Base-by-base conservation (phyloP, 2,888 invertebrate genomes). In the Heliconius ismenius region DNA sequence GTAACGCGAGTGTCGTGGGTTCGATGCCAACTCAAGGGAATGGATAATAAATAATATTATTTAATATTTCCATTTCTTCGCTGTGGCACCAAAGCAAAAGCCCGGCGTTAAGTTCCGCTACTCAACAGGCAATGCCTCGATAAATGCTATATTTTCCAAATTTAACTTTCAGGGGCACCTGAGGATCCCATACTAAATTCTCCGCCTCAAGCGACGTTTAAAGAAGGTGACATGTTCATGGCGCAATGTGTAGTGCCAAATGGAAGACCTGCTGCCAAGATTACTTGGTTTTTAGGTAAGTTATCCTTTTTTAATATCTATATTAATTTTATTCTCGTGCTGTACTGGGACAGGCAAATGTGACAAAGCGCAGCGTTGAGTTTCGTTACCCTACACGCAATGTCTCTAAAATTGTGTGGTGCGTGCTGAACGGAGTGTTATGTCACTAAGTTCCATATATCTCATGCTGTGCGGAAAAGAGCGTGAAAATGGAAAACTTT, bases 231-330 rank as follows among this genome's bases (percentile, higher is more conserved):
- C 26, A 89, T 89, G 24, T 92, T 97, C 84, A 90, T 90, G 82
- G 96, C 96, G 0, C 95, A 95, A 78, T 97, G 97, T 88, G 89
- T 95, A 62, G 96, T 97, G 0, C 92, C 95, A 73, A 95, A 96
- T 79, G 97, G 97, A 7, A 92, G 97, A 83, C 97, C 97, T 0
- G 96, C 96, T 0, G 97, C 97, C 1, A 97, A 96, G 83, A 96
- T 97, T 81, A 95, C 95, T n/a, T 96, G 97, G 95, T 96, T 92
- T 83, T 88, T 97, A 68, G 96, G 96, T 96, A 90, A 84, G 87
- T 82, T 13, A 67, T 21, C n/a, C 11, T 62, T 62, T 26, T 60
- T 60, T 6, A 32, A 54, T 43, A 43, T 43, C 1, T 18, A 43
- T 43, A 15, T 43, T 49, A 15, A 15, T 49, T 49, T 18, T 15